Conservation (phyloP, 2,797 vertebrate genomes). For the Gymnoscopelus microlampas region DNA sequence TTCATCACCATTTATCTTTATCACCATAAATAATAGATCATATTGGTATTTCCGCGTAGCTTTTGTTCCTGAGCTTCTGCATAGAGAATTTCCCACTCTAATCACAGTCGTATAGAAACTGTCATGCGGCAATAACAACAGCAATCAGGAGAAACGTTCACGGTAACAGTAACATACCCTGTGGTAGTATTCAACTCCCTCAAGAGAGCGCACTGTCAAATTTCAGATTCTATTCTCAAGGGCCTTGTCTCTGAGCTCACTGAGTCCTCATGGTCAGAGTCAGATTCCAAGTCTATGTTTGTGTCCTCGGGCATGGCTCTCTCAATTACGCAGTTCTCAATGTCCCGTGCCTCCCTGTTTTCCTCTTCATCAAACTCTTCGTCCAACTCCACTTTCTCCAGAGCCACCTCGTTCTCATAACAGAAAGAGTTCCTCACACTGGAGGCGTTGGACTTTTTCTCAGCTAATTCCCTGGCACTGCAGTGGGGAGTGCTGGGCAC, state of each 20-base stretch:
- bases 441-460: conserved; percentile 89
- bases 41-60: conserved; percentile 31
- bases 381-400: conserved; percentile 91
- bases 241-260: conserved; percentile 89
- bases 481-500: conserved; percentile 94
- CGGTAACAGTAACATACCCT: conserved; percentile 66
- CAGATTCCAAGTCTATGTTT: conserved; percentile 83
- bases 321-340: conserved; percentile 60
- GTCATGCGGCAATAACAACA: conserved; percentile 76
- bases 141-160: conserved; percentile 57
- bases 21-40: conserved; percentile 35
- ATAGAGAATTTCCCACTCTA: conserved; percentile 40
- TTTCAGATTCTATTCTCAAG: conserved; percentile 92
- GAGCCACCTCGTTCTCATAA: conserved; percentile 97
- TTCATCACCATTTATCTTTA: conserved; percentile 17
- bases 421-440: conserved; percentile 93
- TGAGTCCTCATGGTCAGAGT: conserved; percentile 86
- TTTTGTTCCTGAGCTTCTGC: conserved; percentile 44
- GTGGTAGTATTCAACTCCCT: conserved; percentile 53
- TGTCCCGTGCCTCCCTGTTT: conserved; percentile 37
- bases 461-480: conserved; percentile 93
- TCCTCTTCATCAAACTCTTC: conserved; percentile 75
- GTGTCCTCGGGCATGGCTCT: conserved; percentile 84
- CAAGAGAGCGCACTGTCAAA: conserved; percentile 79
- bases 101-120: conserved; percentile 42